A percentile compares a stretch with the other conserved stretches of the same genome.
Conservation (phyloP, 2,797 vertebrate species). For the Neostethus bicornis region DNA sequence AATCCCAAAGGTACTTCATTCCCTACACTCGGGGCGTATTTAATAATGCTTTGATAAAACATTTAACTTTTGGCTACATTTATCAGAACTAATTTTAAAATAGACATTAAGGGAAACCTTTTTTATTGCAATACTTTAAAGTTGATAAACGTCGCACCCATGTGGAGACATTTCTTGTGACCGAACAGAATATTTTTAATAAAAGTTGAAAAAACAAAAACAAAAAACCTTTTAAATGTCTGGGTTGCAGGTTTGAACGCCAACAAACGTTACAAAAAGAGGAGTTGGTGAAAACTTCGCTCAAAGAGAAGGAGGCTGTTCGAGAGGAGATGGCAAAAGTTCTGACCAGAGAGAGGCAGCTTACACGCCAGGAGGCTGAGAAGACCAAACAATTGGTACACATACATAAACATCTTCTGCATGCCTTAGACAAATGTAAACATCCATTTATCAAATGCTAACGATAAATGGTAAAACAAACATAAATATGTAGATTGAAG, state of each 20-base stretch:
- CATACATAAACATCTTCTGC: conserved; percentile 3
- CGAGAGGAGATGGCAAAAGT: conserved; percentile 66
- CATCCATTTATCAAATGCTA: too few species aligned
- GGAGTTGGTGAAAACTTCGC: conserved; percentile 78
- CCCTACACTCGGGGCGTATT: too few species aligned
- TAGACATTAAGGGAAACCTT: neutral
- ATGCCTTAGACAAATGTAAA: neutral
- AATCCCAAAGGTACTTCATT: too few species aligned
- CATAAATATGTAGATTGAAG: neutral
- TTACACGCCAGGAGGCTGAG: conserved; percentile 72
- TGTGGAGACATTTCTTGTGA: conserved; percentile 21
- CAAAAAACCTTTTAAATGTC: too few species aligned
- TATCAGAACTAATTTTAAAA: too few species aligned
- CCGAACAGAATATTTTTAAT: too few species aligned
- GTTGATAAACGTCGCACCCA: conserved; percentile 37
- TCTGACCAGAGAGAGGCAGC: conserved; percentile 65
- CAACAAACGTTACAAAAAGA: conserved; percentile 84
- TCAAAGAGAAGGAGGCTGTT: conserved; percentile 80
- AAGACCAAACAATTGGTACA: conserved; percentile 78
- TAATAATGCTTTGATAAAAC: too few species aligned
- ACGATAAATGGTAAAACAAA: neutral
- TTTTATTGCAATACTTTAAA: neutral
- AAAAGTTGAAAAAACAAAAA: too few species aligned
- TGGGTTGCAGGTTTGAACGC: conserved; percentile 81
- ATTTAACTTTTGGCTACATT: too few species aligned